Evolutionary conservation across 2,888 invertebrate genomes (phyloP), one percentile per base, ranked within the genome.

Genomic region (Chymomyza amoena): DNA sequence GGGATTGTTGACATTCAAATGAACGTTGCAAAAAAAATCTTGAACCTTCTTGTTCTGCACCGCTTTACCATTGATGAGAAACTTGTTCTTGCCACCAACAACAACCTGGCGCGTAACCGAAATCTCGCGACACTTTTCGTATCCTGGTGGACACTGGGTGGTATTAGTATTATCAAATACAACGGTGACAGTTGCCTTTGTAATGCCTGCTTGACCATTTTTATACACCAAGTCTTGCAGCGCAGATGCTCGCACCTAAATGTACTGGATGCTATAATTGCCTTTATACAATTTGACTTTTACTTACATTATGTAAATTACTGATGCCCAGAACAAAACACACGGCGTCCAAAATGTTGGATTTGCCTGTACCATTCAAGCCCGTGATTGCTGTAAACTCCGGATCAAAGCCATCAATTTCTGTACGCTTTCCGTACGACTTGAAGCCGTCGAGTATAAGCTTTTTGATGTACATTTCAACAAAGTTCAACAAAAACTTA

Each of bases 311-410:
- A 2, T 95, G 94, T 76, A 99, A 93, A 92, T 98, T 98, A 18
- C 96, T 95, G 65, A 99, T 98, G 66, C 99, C 99, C 32, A 99
- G 93, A 7, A 99, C 96, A 91, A 99, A 99, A 91, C 99, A 99
- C 91, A 99, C 99, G 0, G 98, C 95, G 93, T 99, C 99, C 70
- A 99, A 93, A 89, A 99, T 97, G 90, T 99, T 99, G 0, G 98
- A 99, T 92, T 99, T 99, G 50, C 99, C 99, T 77, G 97, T 98
- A 7, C 99, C 99, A 92, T 99, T 99, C 61, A 99, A 92, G 0
- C 99, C 99, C 15, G 99, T 99, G 66, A 99, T 99, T 4, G 99
- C 99, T 89, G 99, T 99, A 91, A 99, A 99, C 91, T 97, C 95
- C 0, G 94, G 94, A 92, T 99, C 99, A 90, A 99, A 99, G 2